A percentile compares a stretch with the other conserved stretches of the same genome.
Evolutionary conservation across 2,113 vertebrate genomes (phyloP).

Genomic region (Rhea pennata): DNA sequence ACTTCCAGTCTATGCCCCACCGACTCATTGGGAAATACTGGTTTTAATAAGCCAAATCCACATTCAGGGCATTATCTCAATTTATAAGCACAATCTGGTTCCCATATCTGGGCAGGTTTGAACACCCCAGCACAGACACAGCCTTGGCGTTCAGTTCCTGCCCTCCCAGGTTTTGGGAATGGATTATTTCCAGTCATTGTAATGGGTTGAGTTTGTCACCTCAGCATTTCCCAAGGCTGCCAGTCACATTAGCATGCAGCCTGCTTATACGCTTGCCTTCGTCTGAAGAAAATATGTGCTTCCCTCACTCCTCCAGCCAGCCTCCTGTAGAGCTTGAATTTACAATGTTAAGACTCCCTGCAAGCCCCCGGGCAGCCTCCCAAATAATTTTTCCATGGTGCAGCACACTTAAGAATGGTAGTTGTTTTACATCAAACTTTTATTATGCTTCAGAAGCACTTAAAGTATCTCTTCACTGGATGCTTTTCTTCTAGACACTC

Average conservation of each 20-base stretch:
- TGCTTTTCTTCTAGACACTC: background rate
- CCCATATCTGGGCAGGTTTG: too few species aligned
- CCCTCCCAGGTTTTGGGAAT: background rate
- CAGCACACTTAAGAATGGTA: background rate
- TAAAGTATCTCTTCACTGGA: background rate
- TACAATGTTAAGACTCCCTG: background rate
- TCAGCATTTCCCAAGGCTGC: background rate
- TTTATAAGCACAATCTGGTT: background rate
- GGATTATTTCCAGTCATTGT: background rate
- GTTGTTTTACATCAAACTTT: background rate
- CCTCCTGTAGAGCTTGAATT: background rate
- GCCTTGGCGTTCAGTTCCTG: background rate
- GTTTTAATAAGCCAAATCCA: rapidly evolving
- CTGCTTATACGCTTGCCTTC: background rate
- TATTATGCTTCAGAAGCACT: background rate
- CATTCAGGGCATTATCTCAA: rapidly evolving
- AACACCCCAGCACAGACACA: too few species aligned
- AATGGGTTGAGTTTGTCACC: background rate
- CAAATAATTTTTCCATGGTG: background rate
- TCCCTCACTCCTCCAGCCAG: background rate
- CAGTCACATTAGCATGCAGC: background rate
- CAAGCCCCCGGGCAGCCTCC: background rate
- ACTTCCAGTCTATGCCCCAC: too few species aligned
- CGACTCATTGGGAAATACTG: background rate
- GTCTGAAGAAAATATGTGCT: background rate